These are phyloP conservation scores for Limenitis camilla DNA, from an alignment of 2,888 invertebrate species.

Conservation along the genomic window DNA sequence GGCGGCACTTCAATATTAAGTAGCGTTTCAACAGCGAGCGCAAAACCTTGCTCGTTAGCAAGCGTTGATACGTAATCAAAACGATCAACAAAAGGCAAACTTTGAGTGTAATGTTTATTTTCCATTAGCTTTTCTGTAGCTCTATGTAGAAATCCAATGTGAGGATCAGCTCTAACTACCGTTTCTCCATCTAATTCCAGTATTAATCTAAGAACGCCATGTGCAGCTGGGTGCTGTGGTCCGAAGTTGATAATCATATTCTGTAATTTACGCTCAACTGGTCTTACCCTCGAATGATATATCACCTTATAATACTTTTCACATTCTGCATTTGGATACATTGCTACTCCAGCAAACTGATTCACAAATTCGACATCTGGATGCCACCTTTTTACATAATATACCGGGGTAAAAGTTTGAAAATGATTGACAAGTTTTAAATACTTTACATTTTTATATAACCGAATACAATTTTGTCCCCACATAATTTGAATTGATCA, in stretches of 20 bases:
- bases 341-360: conserved; percentile 70
- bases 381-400: conserved; percentile 68
- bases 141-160: conserved; percentile 89
- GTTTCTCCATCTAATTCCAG: conserved; percentile 88
- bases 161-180: conserved; percentile 85
- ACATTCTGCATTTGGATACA: conserved; percentile 70
- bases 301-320: conserved; percentile 51
- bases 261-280: conserved; percentile 75
- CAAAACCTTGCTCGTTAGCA: conserved; percentile 85
- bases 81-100: conserved; percentile 89
- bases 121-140: conserved; percentile 94
- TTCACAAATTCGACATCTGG: conserved; percentile 78
- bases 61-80: conserved; percentile 91
- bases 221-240: conserved; percentile 93
- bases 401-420: conserved; percentile 30
- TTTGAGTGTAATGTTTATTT: conserved; percentile 89
- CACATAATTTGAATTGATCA: background rate
- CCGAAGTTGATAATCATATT: conserved; percentile 88
- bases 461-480: background rate
- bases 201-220: conserved; percentile 88
- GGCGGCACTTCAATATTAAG: conserved; percentile 84
- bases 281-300: conserved; percentile 44
- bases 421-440: conserved; percentile 31
- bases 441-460: conserved; percentile 3
- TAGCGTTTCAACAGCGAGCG: conserved; percentile 87